Evolutionary conservation across 2,888 invertebrate species (phyloP).

Genomic region (Cephus runcator): DNA sequence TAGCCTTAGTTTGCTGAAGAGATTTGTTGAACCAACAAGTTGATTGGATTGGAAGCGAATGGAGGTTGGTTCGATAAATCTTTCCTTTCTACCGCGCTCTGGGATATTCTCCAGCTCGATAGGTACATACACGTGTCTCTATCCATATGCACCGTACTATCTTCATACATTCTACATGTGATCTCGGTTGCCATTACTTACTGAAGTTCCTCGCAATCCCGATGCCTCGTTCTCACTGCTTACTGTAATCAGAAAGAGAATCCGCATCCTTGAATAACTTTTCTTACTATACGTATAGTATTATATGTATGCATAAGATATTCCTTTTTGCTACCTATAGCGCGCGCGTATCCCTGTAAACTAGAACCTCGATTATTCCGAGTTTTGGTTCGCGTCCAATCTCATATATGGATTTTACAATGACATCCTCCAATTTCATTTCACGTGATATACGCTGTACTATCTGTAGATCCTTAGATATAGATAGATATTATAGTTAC

Average conservation of each 20-base stretch:
- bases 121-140: background rate
- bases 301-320: background rate
- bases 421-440: background rate
- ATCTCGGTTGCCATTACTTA: slow-evolving; percentile 18
- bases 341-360: background rate
- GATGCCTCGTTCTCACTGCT: slow-evolving; percentile 22
- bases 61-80: background rate
- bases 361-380: background rate
- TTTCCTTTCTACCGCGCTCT: background rate
- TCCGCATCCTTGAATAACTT: background rate
- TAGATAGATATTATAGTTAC: background rate
- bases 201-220: slow-evolving; percentile 20
- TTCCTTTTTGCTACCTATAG: background rate
- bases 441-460: background rate
- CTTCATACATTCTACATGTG: background rate
- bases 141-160: background rate
- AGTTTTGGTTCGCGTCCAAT: background rate
- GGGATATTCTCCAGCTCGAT: background rate
- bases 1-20: background rate
- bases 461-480: background rate
- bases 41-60: background rate
- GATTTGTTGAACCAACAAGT: background rate
- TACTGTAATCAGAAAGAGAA: slow-evolving; percentile 33
- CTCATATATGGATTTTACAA: background rate
- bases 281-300: background rate